Conservation (phyloP, 2,888 invertebrate genomes). For the Hypena proboscidalis region DNA sequence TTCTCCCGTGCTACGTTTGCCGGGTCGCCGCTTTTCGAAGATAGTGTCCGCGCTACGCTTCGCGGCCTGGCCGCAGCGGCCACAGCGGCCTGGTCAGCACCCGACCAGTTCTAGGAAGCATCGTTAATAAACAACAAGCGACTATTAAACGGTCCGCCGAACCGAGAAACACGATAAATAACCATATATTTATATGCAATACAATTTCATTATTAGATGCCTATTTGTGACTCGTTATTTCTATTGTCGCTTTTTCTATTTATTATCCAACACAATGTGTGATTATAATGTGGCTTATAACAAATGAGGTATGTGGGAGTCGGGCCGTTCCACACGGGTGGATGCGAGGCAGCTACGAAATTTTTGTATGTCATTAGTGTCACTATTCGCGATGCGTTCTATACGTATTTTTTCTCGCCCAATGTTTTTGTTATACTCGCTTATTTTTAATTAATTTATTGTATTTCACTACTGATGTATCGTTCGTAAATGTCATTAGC, state of each 20-base stretch:
- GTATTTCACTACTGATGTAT: conserved; percentile 33
- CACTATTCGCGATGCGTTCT: conserved; percentile 33
- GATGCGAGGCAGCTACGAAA: conserved; percentile 31
- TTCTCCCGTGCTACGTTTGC: no score
- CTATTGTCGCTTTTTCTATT: conserved; percentile 84
- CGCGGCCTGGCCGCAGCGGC: conserved; percentile 6
- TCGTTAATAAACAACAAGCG: conserved; percentile 67
- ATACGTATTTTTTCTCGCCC: conserved; percentile 25
- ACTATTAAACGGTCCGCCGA: conserved; percentile 77
- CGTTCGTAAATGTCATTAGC: conserved; percentile 25
- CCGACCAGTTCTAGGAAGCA: conserved; percentile 62
- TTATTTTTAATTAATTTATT: conserved; percentile 44
- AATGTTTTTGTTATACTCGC: conserved; percentile 19
- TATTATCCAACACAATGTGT: conserved; percentile 81
- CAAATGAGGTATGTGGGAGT: conserved; percentile 76
- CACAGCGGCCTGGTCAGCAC: conserved; percentile 17
- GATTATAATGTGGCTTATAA: conserved; percentile 81
- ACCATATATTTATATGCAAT: conserved; percentile 78
- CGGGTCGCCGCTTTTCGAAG: conserved; percentile 15
- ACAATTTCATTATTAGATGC: conserved; percentile 83
- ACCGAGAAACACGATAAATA: conserved; percentile 73
- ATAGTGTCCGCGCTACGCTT: no score
- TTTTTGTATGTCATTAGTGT: conserved; percentile 46
- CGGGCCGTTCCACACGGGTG: conserved; percentile 71
- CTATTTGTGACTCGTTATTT: conserved; percentile 80